Evolutionary conservation across 2,113 vertebrate species (phyloP), one percentile per base, ranked within the genome.

Genomic region (Trinectes maculatus): DNA sequence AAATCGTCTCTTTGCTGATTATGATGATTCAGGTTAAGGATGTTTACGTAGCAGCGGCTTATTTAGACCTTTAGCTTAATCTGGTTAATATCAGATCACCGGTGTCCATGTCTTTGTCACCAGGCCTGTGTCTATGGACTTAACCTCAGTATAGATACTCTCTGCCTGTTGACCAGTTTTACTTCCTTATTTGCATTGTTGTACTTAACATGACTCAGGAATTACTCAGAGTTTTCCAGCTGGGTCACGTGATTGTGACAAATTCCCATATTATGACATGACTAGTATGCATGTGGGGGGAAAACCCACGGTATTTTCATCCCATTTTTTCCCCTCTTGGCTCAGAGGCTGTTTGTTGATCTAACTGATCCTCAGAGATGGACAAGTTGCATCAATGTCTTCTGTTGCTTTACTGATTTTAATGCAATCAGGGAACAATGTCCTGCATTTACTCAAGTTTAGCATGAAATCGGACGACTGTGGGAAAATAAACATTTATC

Each of bases 321-420:
- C 74, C 74, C 12, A 3, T 52, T 72, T 60, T 51, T 4, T n/a
- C 4, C 6, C 7, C 49, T 37, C 16, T 16, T n/a, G 77, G 82
- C 40, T 77, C 67, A 74, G 2, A 29, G 26, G 19, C 42, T 7
- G 24, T 64, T 47, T 44, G 58, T 62, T 0, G 8, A 26, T 12
- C 0, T 13, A 4, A 25, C 34, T 18, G 54, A 57, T 80, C 77
- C 80, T 29, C 29, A 74, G 55, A 72, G 58, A 34, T 64, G 25
- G 46, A 54, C 54, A 52, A 24, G 12, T 11, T 5, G 16, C 55
- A 0, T 15, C 9, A 22, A 53, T 40, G 65, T 49, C 60, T 63
- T 65, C 9, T 68, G 53, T 80, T 64, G 11, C 16, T 8, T 16
- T 6, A 3, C 8, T 55, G 47, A 53, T 5, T 57, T 6, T 65